These are phyloP conservation scores for Elephantulus edwardii DNA, from an alignment of 2,113 vertebrate species.

Conservation along the genomic window DNA sequence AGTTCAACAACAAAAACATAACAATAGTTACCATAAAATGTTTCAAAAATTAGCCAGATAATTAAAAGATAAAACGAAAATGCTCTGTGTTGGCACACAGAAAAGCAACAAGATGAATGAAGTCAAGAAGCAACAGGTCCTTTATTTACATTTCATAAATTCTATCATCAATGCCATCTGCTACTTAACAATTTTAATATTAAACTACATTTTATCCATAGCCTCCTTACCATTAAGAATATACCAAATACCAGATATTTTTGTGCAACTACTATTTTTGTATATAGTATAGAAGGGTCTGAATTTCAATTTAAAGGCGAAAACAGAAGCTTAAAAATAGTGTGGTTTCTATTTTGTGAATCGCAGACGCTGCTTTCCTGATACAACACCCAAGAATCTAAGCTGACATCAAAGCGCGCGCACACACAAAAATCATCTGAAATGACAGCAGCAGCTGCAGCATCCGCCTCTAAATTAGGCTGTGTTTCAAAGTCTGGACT, in stretches of 20 bases:
- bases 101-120: not conserved
- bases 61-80: not conserved
- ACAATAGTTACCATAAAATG: not conserved
- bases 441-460: slow-evolving; percentile 96
- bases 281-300: slow-evolving; percentile 53
- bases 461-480: slow-evolving; percentile 92
- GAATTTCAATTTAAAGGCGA: slow-evolving; percentile 76
- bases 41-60: slow-evolving; percentile 30
- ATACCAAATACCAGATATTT: slow-evolving; percentile 48
- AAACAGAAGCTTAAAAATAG: slow-evolving; percentile 81
- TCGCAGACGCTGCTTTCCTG: slow-evolving; percentile 81
- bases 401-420: slow-evolving; percentile 96
- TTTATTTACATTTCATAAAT: slow-evolving; percentile 39
- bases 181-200: slow-evolving; percentile 58
- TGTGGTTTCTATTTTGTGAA: slow-evolving; percentile 74
- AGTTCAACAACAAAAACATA: slow-evolving; percentile 26
- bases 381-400: slow-evolving; percentile 87
- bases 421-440: slow-evolving; percentile 86
- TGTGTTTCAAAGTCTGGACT: slow-evolving; percentile 94
- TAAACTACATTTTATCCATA: slow-evolving; percentile 52
- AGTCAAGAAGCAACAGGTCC: not conserved
- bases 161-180: slow-evolving; percentile 56
- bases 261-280: slow-evolving; percentile 56
- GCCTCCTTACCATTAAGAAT: slow-evolving; percentile 41
- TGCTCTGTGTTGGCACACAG: not conserved